Percentiles rank a stretch among this genome's conserved stretches.
phyloP scores from a whole-genome alignment of 2,113 vertebrate species.

The Gorsachius goisagi region DNA sequence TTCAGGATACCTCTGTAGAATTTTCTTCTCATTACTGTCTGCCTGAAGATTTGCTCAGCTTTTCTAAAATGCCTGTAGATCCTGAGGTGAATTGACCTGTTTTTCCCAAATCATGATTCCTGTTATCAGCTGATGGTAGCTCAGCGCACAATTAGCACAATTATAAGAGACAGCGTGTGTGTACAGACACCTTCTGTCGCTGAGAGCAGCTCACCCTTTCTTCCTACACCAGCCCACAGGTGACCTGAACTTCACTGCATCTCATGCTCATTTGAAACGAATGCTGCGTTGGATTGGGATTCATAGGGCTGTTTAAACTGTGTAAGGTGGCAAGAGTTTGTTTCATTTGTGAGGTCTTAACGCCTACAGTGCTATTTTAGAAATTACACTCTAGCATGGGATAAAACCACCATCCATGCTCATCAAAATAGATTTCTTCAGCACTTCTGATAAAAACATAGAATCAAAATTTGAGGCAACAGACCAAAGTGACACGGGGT shows the following conservation, averaged over 20 bases:
- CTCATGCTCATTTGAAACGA: neutral
- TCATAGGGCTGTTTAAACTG: neutral
- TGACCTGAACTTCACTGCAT: neutral
- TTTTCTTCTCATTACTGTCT: neutral
- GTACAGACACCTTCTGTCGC: neutral
- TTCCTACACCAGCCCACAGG: neutral
- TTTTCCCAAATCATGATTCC: neutral
- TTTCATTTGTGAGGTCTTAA: neutral
- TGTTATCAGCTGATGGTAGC: neutral
- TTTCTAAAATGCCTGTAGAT: neutral
- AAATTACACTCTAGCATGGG: neutral
- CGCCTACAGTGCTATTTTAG: accelerated
- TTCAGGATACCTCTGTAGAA: neutral
- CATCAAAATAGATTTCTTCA: neutral
- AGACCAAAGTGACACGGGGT: neutral
- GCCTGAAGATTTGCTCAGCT: neutral
- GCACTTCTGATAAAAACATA: neutral
- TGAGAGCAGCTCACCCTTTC: neutral
- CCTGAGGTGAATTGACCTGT: neutral
- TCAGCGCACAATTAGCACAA: neutral
- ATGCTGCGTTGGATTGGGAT: neutral
- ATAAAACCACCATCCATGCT: neutral
- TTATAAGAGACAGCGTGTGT: neutral
- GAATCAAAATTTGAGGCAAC: neutral
- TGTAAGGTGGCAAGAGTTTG: neutral